These are phyloP conservation scores for Eclectus roratus DNA, from an alignment of 2,113 vertebrate species.

Conservation along the genomic window DNA sequence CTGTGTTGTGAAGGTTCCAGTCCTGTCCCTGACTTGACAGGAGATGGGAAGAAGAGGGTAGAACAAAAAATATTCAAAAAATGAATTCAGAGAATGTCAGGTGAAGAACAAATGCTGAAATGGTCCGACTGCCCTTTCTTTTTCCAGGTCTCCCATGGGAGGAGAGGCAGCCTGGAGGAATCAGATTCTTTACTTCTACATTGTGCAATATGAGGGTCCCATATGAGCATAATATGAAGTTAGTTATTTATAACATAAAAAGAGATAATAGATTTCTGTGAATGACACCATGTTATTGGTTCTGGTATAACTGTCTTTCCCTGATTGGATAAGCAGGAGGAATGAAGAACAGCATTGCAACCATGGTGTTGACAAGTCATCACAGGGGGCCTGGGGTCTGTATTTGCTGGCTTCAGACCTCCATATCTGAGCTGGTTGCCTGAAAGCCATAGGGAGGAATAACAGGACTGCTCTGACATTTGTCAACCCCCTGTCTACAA, in stretches of 20 bases:
- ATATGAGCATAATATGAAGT: fast-evolving
- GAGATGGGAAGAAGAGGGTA: neutral
- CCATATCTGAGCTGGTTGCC: neutral
- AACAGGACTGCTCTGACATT: neutral
- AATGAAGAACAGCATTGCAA: neutral
- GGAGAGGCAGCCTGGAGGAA: neutral
- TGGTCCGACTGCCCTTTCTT: neutral
- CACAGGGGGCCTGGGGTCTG: neutral
- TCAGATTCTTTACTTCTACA: neutral
- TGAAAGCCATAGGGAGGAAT: neutral
- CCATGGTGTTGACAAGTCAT: neutral
- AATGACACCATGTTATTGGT: neutral
- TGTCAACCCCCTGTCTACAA: too few relatives aligned
- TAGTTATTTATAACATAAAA: neutral
- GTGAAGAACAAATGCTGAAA: neutral
- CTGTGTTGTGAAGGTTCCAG: neutral
- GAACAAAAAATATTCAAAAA: neutral
- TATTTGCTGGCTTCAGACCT: neutral
- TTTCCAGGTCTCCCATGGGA: neutral
- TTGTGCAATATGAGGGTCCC: neutral
- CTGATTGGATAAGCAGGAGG: neutral
- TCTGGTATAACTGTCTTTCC: neutral
- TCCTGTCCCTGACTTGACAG: neutral
- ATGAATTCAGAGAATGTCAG: neutral
- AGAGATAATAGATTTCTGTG: neutral